These are phyloP conservation scores for Scarus forsteni DNA, from an alignment of 2,797 vertebrate genomes.

Conservation along the genomic window DNA sequence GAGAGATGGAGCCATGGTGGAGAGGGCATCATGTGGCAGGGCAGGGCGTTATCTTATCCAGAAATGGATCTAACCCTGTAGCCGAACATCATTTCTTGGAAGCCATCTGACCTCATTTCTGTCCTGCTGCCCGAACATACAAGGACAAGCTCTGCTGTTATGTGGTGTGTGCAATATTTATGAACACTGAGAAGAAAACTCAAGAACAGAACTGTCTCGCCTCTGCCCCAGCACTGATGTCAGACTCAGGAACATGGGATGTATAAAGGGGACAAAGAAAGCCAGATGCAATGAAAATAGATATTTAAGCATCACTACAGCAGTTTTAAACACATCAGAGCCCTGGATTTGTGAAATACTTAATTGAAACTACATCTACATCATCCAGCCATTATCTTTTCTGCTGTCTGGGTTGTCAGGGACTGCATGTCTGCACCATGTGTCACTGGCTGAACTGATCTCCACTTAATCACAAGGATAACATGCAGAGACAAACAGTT, in stretches of 20 bases:
- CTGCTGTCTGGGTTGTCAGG: no score
- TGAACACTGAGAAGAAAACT: conserved; percentile 27
- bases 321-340: conserved; percentile 29
- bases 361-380: no score
- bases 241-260: neutral
- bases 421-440: no score
- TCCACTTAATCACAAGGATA: no score
- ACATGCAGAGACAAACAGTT: no score
- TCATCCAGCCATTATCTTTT: no score
- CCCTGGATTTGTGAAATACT: neutral
- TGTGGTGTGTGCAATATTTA: conserved; percentile 44
- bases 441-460: no score
- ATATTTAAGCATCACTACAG: conserved; percentile 14
- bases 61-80: conserved; percentile 56
- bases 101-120: conserved; percentile 41
- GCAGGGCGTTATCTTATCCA: conserved; percentile 56
- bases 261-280: conserved; percentile 13
- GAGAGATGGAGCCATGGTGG: conserved; percentile 34
- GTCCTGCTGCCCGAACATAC: conserved; percentile 18
- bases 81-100: conserved; percentile 57
- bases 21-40: conserved; percentile 51
- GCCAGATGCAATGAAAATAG: neutral
- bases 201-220: conserved; percentile 11
- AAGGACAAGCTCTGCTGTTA: conserved; percentile 13
- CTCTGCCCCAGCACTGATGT: neutral